phyloP scores from a whole-genome alignment of 2,113 vertebrate species.

The Fulica atra region DNA sequence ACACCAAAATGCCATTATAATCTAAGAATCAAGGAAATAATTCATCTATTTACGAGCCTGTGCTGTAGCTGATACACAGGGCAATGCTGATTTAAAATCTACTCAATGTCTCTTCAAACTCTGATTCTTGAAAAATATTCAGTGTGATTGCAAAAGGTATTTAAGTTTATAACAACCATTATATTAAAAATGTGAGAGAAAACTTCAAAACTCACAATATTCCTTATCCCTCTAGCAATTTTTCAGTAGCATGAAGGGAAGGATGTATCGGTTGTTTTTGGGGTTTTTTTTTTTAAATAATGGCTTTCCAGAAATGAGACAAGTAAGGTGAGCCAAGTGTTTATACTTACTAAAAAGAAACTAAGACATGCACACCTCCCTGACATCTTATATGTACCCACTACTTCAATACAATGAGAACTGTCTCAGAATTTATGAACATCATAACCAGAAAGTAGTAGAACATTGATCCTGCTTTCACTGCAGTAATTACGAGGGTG shows the following conservation, averaged over 20 bases:
- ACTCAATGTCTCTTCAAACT: constrained; percentile 1
- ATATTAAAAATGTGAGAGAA: background rate
- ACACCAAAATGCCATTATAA: too few relatives aligned
- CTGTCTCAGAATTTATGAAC: background rate
- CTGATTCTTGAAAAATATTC: constrained; percentile 1
- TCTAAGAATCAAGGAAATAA: too few relatives aligned
- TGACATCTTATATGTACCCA: background rate
- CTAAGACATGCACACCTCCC: background rate
- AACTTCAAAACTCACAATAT: background rate
- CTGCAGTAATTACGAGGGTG: background rate
- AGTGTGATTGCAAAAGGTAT: background rate
- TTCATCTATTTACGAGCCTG: background rate
- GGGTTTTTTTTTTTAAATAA: background rate
- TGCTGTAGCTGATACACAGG: background rate
- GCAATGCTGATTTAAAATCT: constrained; percentile 29
- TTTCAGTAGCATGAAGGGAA: background rate
- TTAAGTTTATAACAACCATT: background rate
- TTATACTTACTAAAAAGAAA: background rate
- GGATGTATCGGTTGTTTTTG: background rate
- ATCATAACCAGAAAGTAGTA: background rate
- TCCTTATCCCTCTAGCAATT: background rate
- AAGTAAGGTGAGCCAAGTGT: background rate
- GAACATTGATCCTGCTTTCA: background rate
- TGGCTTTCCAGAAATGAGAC: background rate
- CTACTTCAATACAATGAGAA: background rate